These are phyloP conservation scores for Halocynthia roretzi DNA, from an alignment of 23 tunicate species.

Conservation along the genomic window DNA sequence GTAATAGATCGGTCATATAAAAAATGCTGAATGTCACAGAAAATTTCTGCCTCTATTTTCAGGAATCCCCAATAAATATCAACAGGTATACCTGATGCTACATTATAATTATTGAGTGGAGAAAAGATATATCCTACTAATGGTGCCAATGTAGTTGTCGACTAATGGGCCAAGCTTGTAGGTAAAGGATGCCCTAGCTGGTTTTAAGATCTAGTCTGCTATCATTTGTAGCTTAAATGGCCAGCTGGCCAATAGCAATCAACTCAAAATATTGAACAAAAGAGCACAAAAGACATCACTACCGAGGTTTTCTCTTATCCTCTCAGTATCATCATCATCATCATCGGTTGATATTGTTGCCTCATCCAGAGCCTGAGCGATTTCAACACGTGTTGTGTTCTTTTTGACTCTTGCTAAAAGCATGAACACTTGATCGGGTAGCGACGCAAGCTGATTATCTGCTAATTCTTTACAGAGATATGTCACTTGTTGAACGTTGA, in stretches of 20 bases:
- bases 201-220: not conserved
- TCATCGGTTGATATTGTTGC: not conserved
- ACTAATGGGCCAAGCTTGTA: too few species aligned
- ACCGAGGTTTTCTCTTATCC: not conserved
- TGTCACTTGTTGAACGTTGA: conserved; percentile 48
- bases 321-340: not conserved
- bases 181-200: too few species aligned
- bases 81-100: too few species aligned
- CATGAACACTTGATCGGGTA: conserved; percentile 41
- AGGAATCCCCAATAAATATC: too few species aligned
- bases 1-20: not conserved
- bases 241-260: not conserved
- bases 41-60: too few species aligned
- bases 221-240: not conserved
- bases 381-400: conserved; percentile 7
- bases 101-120: too few species aligned
- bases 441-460: not conserved
- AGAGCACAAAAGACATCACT: too few species aligned
- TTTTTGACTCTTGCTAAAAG: conserved; percentile 26
- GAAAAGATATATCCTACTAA: too few species aligned
- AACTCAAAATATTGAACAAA: not conserved
- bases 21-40: not conserved
- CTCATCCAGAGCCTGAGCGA: conserved; percentile 7
- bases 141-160: too few species aligned
- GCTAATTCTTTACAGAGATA: conserved; percentile 61